Evolutionary conservation across 37 sponge, comb jelly and placozoan species (phyloP), one percentile per base, ranked within the genome.

Genomic region (Halisarca cf. caerulea): DNA sequence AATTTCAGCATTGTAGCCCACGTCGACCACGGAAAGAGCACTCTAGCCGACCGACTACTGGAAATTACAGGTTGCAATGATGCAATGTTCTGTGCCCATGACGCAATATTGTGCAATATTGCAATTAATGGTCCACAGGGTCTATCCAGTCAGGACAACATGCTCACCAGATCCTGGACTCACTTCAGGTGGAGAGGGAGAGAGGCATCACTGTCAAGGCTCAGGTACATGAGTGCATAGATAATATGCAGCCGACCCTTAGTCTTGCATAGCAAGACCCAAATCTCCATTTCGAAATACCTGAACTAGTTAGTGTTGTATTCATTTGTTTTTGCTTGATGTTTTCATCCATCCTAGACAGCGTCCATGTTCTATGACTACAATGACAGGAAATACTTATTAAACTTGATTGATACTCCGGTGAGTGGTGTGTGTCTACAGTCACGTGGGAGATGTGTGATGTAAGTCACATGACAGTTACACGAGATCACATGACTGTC

Each of bases 181-280:
- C 58, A 5, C 86, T 98, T 7, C 90, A 93, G 35, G 99, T 98
- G 62, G 99, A 98, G 89, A 86, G 95, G 62, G 93, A 94, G 64
- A 88, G 99, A 66, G 99, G 99, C 15, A 98, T 98, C 62, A 98
- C 99, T 32, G 95, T 98, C 23, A 98, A 98, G 85, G 99, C 99
- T 2, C 99, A 91, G 51, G 77, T 72, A 7, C 41, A 43, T 37
- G n/a, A n/a, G n/a, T n/a, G n/a, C n/a, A n/a, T n/a, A n/a, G n/a
- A n/a, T n/a, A n/a, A n/a, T n/a, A n/a, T n/a, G n/a, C n/a, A n/a
- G n/a, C n/a, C n/a, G n/a, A n/a, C n/a, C n/a, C n/a, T n/a, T n/a
- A n/a, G n/a, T n/a, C n/a, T n/a, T n/a, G n/a, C n/a, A n/a, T n/a
- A n/a, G n/a, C n/a, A n/a, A n/a, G n/a, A n/a, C n/a, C n/a, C n/a